A percentile compares a stretch with the other conserved stretches of the same genome.
Evolutionary conservation across 2,797 vertebrate genomes (phyloP).

Genomic region (Trachops cirrhosus): DNA sequence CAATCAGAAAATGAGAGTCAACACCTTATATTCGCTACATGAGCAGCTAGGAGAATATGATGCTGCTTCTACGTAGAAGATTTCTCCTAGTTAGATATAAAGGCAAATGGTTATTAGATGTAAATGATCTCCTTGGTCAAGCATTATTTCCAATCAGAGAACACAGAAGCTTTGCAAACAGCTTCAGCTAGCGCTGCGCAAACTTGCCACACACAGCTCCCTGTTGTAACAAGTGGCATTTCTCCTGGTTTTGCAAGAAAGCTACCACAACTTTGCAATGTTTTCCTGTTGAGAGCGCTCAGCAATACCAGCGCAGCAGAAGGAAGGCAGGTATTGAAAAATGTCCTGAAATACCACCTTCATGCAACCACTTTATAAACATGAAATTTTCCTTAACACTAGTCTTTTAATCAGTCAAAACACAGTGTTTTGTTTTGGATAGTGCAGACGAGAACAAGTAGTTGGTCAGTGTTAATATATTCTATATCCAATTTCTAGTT

Average conservation of each 20-base stretch:
- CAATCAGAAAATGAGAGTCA: background rate
- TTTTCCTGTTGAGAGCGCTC: background rate
- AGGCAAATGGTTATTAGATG: background rate
- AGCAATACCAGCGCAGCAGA: background rate
- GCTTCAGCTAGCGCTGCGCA: accelerated
- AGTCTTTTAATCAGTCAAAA: background rate
- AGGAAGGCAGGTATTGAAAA: background rate
- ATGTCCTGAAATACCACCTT: background rate
- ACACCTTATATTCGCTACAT: accelerated
- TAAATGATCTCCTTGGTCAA: background rate
- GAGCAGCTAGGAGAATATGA: background rate
- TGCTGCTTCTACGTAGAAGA: background rate
- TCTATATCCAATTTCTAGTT: background rate
- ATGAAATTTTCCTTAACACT: background rate
- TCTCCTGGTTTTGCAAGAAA: background rate
- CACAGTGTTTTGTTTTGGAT: background rate
- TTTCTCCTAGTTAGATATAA: background rate
- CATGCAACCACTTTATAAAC: background rate
- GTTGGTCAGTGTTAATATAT: background rate
- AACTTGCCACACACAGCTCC: background rate
- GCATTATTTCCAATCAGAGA: background rate
- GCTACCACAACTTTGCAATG: background rate
- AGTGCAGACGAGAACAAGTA: accelerated
- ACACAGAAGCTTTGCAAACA: background rate
- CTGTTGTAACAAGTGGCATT: background rate